Evolutionary conservation across 2,888 invertebrate genomes (phyloP).

Genomic region (Hydropsyche betteni): DNA sequence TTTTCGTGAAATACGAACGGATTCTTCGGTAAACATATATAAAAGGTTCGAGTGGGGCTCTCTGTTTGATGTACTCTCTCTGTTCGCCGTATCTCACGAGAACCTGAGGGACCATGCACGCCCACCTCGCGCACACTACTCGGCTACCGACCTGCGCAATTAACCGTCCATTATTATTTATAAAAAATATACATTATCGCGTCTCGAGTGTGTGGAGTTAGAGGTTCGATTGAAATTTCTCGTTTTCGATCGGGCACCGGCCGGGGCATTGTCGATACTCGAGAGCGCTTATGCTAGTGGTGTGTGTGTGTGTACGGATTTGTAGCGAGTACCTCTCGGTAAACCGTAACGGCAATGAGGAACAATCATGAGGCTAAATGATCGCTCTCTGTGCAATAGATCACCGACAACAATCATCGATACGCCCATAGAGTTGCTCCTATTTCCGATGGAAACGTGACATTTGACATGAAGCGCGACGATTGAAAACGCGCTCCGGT

Average conservation of each 20-base stretch:
- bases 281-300: neutral
- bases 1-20: no score
- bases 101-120: neutral
- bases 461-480: conserved; percentile 8
- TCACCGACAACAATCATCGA: conserved; percentile 4
- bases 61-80: neutral
- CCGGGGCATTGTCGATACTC: neutral
- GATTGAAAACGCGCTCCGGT: neutral
- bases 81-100: neutral
- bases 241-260: no score
- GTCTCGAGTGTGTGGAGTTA: neutral
- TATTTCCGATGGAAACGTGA: conserved; percentile 20
- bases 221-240: no score
- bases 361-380: conserved; percentile 27
- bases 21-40: no score
- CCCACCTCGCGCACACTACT: conserved; percentile 22
- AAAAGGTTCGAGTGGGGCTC: neutral
- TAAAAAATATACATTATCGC: conserved; percentile 1
- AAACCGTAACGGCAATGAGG: conserved; percentile 27
- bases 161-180: neutral
- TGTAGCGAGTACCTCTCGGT: neutral
- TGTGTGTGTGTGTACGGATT: neutral
- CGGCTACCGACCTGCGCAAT: conserved; percentile 30
- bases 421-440: conserved; percentile 20
- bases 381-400: conserved; percentile 22